Evolutionary conservation across 2,797 vertebrate genomes (phyloP).

Genomic region (Alcedo quadribrachys): DNA sequence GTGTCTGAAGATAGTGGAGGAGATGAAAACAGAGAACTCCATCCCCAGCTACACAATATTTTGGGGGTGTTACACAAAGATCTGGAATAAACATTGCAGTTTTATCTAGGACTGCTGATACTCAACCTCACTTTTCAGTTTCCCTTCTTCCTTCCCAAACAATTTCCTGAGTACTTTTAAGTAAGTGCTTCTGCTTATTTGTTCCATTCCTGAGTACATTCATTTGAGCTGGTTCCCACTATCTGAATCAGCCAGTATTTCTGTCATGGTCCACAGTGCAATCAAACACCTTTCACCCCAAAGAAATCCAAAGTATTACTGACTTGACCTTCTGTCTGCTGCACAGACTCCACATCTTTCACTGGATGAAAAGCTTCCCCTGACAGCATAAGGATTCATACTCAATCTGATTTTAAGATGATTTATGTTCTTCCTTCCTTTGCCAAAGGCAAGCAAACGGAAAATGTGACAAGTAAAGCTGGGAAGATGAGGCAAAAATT

Average conservation of each 20-base stretch:
- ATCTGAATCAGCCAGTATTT: background rate
- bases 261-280: background rate
- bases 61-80: background rate
- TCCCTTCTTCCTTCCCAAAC: background rate
- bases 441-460: background rate
- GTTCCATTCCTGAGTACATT: background rate
- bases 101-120: background rate
- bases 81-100: background rate
- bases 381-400: background rate
- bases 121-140: background rate
- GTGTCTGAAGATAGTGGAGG: background rate
- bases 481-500: background rate
- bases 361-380: background rate
- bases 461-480: background rate
- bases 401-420: background rate
- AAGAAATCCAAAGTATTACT: background rate
- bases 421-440: background rate
- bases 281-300: background rate
- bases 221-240: background rate
- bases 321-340: background rate
- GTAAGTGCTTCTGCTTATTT: background rate
- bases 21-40: background rate
- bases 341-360: background rate
- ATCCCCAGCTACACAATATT: background rate
- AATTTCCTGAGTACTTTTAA: background rate